These are phyloP conservation scores for Ceratitis capitata DNA, from an alignment of 1,140 invertebrate species.

Conservation along the genomic window DNA sequence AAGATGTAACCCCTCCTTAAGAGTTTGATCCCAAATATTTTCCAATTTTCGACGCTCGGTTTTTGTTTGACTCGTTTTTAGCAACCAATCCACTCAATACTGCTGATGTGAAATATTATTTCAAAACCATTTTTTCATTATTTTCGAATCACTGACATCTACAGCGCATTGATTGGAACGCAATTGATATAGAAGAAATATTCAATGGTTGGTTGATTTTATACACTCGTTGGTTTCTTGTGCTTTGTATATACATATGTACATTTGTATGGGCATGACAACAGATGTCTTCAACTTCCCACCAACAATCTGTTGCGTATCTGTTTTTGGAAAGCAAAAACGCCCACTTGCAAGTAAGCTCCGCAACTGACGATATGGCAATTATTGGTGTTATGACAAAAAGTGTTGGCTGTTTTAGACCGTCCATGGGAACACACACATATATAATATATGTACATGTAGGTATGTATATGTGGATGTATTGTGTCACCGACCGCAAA, in stretches of 20 bases:
- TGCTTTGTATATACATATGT: neutral
- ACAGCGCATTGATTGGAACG: slow-evolving; percentile 5
- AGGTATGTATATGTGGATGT: neutral
- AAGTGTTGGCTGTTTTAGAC: neutral
- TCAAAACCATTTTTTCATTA: neutral
- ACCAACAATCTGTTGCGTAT: slow-evolving; percentile 1
- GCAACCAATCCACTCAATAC: too few species aligned
- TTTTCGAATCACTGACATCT: neutral
- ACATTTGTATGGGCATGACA: neutral
- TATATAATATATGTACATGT: too few species aligned
- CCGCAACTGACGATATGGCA: slow-evolving; percentile 3
- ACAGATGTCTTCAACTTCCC: slow-evolving; percentile 16
- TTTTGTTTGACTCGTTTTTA: too few species aligned
- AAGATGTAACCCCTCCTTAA: too few species aligned
- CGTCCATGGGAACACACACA: neutral
- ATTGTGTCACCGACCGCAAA: slow-evolving; percentile 19
- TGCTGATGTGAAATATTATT: neutral
- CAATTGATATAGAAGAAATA: neutral
- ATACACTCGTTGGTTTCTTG: neutral
- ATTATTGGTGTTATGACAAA: neutral
- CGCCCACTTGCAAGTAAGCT: neutral
- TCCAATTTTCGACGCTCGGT: too few species aligned
- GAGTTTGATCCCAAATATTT: too few species aligned
- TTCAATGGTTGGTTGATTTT: neutral
- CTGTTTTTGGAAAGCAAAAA: slow-evolving; percentile 27